These are phyloP conservation scores for Drosophila cardini DNA, from an alignment of 1,140 invertebrate species.

Conservation along the genomic window DNA sequence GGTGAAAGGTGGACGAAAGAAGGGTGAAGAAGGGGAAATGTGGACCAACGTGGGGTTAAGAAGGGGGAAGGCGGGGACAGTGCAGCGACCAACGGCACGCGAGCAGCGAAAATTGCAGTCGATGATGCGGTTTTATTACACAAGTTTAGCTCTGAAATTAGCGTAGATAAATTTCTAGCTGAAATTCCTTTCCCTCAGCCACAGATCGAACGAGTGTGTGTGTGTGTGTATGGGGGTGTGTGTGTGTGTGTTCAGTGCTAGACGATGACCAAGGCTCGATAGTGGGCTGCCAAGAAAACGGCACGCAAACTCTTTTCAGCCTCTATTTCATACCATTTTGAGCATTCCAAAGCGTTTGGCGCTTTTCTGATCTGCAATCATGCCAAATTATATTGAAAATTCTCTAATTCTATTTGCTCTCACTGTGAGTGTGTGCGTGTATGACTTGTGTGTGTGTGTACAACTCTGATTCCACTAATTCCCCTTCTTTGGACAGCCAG, in stretches of 20 bases:
- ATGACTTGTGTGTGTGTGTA: conserved; percentile 19
- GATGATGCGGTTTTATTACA: conserved; percentile 73
- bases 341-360: conserved; percentile 39
- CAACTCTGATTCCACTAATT: conserved; percentile 37
- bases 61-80: neutral
- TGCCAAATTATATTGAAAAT: conserved; percentile 58
- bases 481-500: conserved; percentile 51
- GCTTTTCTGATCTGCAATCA: conserved; percentile 48
- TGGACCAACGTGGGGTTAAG: conserved; percentile 15
- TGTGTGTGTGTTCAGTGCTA: conserved; percentile 24
- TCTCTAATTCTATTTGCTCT: conserved; percentile 43
- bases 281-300: conserved; percentile 29
- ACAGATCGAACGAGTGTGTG: conserved; percentile 18
- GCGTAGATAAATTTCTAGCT: conserved; percentile 79
- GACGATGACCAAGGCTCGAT: conserved; percentile 59
- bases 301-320: conserved; percentile 36
- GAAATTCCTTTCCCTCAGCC: conserved; percentile 71
- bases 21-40: too few species aligned
- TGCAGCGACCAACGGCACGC: conserved; percentile 65
- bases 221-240: conserved; percentile 35
- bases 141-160: conserved; percentile 73
- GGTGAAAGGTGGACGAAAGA: conserved; percentile 5
- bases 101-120: conserved; percentile 68
- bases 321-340: conserved; percentile 44
- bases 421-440: conserved; percentile 4